Evolutionary conservation across 2,113 vertebrate genomes (phyloP), one percentile per base, ranked within the genome.

Genomic region (Trogon melanurus): DNA sequence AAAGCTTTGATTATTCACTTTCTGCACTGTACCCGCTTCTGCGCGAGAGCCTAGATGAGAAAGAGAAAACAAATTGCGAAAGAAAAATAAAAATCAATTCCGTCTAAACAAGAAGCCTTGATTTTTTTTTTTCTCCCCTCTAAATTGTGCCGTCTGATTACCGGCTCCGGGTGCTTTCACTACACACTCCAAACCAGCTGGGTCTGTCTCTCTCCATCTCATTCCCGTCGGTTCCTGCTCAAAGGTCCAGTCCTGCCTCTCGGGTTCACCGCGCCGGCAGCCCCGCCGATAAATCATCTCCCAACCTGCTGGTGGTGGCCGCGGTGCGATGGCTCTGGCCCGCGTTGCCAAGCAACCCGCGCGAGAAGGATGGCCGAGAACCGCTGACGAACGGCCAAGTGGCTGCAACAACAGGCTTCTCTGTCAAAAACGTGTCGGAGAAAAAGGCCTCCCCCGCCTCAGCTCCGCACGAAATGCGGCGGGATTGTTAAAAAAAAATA

Each of bases 281-380:
- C 98, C 98, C 97, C 86, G 95, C 98, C 97, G 98, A 99, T 99
- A 99, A 99, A 99, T 99, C 99, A 99, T 97, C 98, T 98, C 91
- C 98, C 98, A 98, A 98, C 98, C 98, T 98, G 98, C 98, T 98
- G 98, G 86, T 97, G 96, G 98, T 97, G 98, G 98, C 98, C 98
- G 97, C 88, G 96, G 98, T 96, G 97, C 96, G 95, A 98, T 97
- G 98, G 98, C 98, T 98, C 98, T 95, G 97, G 98, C 98, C 98
- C 53, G 83, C 95, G 99, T 99, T 99, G 99, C 99, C 98, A 99
- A 96, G 99, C 98, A 98, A 99, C 99, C 95, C 44, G 62, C 81
- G 97, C 98, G 57, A 97, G 97, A 98, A 98, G 97, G 97, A 97
- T 94, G 97, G 91, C 96, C 93, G 96, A 85, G 96, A 94, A 95